Conservation (phyloP, 1,140 invertebrate species). For the Drosophila teissieri region DNA sequence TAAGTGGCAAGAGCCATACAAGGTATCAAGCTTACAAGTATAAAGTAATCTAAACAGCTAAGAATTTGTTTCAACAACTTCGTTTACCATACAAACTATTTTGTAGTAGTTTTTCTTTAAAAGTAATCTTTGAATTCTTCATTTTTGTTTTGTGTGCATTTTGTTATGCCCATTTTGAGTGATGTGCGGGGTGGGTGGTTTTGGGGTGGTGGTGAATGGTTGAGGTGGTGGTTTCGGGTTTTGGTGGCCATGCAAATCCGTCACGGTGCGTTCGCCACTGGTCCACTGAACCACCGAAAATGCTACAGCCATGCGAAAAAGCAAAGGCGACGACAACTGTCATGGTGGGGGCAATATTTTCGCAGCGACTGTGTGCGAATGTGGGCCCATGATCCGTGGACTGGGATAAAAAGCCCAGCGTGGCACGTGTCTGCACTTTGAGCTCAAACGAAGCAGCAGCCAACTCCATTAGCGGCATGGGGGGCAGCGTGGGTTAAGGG, state of each 20-base stretch:
- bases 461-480: slow-evolving; percentile 53
- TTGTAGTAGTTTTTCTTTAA: too few relatives aligned
- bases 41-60: too few relatives aligned
- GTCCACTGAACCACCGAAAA: slow-evolving; percentile 62
- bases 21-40: not conserved
- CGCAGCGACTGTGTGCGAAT: slow-evolving; percentile 61
- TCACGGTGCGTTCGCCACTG: slow-evolving; percentile 57
- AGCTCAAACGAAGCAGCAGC: slow-evolving; percentile 65
- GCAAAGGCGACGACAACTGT: slow-evolving; percentile 53
- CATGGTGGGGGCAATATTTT: slow-evolving; percentile 53
- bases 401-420: slow-evolving; percentile 16
- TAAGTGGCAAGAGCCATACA: too few relatives aligned
- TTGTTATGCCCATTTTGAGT: slow-evolving; percentile 76
- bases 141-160: slow-evolving; percentile 24
- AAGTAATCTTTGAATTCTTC: too few relatives aligned
- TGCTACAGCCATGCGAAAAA: slow-evolving; percentile 1
- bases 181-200: slow-evolving; percentile 42
- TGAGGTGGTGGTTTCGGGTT: slow-evolving; percentile 43
- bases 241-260: slow-evolving; percentile 69
- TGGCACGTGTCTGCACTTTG: slow-evolving; percentile 80
- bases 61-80: too few relatives aligned
- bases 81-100: too few relatives aligned
- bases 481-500: slow-evolving; percentile 1
- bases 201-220: slow-evolving; percentile 42
- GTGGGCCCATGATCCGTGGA: slow-evolving; percentile 29